phyloP scores from a whole-genome alignment of 2,113 vertebrate genomes.

The Limanda limanda region DNA sequence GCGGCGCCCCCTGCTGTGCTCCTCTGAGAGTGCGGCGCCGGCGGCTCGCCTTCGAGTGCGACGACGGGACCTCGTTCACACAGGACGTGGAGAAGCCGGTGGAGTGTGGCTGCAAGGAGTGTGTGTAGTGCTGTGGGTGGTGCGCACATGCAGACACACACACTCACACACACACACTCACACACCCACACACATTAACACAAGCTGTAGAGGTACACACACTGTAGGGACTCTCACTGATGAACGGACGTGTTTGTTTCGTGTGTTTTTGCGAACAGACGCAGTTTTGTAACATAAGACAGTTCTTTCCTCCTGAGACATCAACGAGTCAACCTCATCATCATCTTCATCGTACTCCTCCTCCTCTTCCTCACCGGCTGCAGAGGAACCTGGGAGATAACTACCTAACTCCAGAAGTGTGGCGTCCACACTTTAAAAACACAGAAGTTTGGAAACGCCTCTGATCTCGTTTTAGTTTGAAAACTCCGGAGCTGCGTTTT shows the following conservation, averaged over 20 bases:
- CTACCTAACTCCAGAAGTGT: conserved; percentile 23
- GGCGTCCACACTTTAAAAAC: background rate
- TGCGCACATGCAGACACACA: conserved; percentile 7
- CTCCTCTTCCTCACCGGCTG: conserved; percentile 35
- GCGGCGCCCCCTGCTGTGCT: conserved; percentile 81
- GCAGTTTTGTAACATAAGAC: conserved; percentile 76
- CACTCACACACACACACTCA: conserved; percentile 13
- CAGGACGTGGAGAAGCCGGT: conserved; percentile 96
- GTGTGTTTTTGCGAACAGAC: conserved; percentile 51
- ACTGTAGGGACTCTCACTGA: conserved; percentile 52
- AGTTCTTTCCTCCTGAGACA: conserved; percentile 66
- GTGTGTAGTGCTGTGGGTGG: conserved; percentile 80
- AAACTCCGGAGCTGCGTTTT: too few species aligned
- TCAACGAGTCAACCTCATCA: conserved; percentile 58
- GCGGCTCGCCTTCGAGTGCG: conserved; percentile 92
- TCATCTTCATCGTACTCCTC: conserved; percentile 46
- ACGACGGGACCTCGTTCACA: conserved; percentile 92
- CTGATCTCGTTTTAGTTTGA: too few species aligned
- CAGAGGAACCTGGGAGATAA: conserved; percentile 7
- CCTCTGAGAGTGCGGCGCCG: conserved; percentile 88
- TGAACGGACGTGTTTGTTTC: conserved; percentile 64
- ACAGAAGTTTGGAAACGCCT: too few species aligned
- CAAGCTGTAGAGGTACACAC: conserved; percentile 11
- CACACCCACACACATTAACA: conserved; percentile 37
- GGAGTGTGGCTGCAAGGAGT: conserved; percentile 93